These are phyloP conservation scores for Deilephila porcellus DNA, from an alignment of 2,888 invertebrate species.

Conservation along the genomic window DNA sequence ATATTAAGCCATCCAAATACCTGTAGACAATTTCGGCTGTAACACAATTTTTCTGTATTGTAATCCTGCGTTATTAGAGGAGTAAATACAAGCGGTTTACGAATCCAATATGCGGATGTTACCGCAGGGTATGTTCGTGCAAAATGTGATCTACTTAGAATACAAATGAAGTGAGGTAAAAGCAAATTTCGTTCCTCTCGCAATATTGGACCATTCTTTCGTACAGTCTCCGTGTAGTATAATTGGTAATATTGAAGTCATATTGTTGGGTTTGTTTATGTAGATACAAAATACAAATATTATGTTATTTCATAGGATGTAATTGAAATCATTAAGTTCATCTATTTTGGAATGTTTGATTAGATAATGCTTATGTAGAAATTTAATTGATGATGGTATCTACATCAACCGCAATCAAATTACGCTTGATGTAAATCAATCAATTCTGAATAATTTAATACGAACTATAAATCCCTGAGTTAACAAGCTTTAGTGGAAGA, in stretches of 20 bases:
- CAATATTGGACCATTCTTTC: constrained; percentile 23
- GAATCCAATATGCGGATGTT: constrained; percentile 34
- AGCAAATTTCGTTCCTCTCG: constrained; percentile 21
- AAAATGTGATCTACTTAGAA: constrained; percentile 31
- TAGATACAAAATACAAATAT: neutral
- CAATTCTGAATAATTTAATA: too few relatives aligned
- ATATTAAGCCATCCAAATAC: too few relatives aligned
- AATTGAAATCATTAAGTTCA: too few relatives aligned
- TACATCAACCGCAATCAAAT: too few relatives aligned
- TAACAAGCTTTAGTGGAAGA: too few relatives aligned
- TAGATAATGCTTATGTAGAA: too few relatives aligned
- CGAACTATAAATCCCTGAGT: too few relatives aligned
- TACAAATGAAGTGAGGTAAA: constrained; percentile 32
- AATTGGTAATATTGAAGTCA: constrained; percentile 16
- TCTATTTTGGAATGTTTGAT: too few relatives aligned
- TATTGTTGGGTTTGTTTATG: constrained; percentile 3
- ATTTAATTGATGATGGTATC: too few relatives aligned
- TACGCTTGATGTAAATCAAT: too few relatives aligned
- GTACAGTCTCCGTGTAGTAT: constrained; percentile 10
- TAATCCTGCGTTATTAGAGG: constrained; percentile 27
- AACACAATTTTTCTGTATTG: constrained; percentile 12
- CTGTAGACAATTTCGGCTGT: neutral
- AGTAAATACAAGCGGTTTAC: constrained; percentile 28
- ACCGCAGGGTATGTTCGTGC: constrained; percentile 30
- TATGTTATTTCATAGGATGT: neutral